Evolutionary conservation across 1,140 invertebrate genomes (phyloP).

Genomic region (Armadillidium nasatum): DNA sequence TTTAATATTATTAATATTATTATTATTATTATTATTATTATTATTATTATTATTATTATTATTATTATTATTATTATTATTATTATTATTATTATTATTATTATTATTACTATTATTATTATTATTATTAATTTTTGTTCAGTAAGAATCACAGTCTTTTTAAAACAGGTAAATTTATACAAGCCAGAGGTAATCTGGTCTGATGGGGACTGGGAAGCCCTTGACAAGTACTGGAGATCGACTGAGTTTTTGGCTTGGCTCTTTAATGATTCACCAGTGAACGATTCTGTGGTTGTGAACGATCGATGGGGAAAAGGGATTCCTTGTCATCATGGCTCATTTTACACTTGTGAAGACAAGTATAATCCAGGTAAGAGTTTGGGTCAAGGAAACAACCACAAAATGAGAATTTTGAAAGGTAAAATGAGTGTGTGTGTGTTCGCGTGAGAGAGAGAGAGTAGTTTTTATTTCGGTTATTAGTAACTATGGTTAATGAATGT

Average conservation of each 20-base stretch:
- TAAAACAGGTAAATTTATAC: slow-evolving; percentile 64
- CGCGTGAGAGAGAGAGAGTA: too few species aligned
- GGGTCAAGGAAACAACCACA: background rate
- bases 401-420: too few species aligned
- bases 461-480: too few species aligned
- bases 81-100: too few species aligned
- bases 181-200: slow-evolving; percentile 88
- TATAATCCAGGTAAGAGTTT: slow-evolving; percentile 21
- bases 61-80: too few species aligned
- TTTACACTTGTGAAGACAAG: slow-evolving; percentile 62
- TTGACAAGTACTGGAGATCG: slow-evolving; percentile 63
- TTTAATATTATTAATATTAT: too few species aligned
- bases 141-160: slow-evolving; percentile 66
- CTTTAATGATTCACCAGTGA: slow-evolving; percentile 90
- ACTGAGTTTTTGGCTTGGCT: slow-evolving; percentile 73
- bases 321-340: slow-evolving; percentile 81
- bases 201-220: slow-evolving; percentile 63
- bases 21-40: too few species aligned
- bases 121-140: background rate
- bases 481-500: too few species aligned
- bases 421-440: too few species aligned
- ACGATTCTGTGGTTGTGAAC: slow-evolving; percentile 79
- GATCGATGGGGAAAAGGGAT: slow-evolving; percentile 76
- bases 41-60: too few species aligned
- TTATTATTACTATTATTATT: too few species aligned